Percentiles rank a stretch among this genome's conserved stretches.
Evolutionary conservation across 2,113 vertebrate species (phyloP).

Genomic region (Aspidoscelis tigris): DNA sequence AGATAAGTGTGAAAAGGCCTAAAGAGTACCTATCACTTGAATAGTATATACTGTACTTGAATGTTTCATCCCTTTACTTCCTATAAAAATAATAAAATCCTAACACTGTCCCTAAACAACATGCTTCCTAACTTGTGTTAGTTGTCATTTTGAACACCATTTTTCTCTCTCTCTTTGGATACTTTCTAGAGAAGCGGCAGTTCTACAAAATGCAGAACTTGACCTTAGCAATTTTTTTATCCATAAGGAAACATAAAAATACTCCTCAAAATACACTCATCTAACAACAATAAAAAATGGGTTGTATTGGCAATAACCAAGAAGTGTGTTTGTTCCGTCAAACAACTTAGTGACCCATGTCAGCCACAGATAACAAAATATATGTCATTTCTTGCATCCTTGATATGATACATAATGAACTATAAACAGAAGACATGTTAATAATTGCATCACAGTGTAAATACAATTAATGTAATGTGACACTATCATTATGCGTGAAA

Average conservation of each 20-base stretch:
- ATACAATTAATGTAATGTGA: slow-evolving; percentile 23
- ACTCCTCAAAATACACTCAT: not conserved
- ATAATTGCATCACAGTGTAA: slow-evolving; percentile 34
- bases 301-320: not conserved
- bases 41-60: no score
- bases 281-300: not conserved
- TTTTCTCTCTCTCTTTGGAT: no score
- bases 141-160: no score
- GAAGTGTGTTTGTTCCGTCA: slow-evolving; percentile 31
- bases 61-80: no score
- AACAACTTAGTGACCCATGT: slow-evolving; percentile 57
- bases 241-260: not conserved
- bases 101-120: no score
- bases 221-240: no score
- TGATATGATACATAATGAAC: slow-evolving; percentile 64
- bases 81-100: no score
- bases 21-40: no score
- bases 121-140: no score
- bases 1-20: no score
- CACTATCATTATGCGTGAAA: slow-evolving; percentile 4
- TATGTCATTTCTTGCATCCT: slow-evolving; percentile 50
- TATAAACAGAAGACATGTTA: slow-evolving; percentile 43
- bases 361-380: slow-evolving; percentile 50
- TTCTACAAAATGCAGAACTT: no score
- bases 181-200: no score